Percentiles rank a stretch among this genome's conserved stretches.
phyloP scores from a whole-genome alignment of 2,797 vertebrate genomes.

The Propithecus perrieri region DNA sequence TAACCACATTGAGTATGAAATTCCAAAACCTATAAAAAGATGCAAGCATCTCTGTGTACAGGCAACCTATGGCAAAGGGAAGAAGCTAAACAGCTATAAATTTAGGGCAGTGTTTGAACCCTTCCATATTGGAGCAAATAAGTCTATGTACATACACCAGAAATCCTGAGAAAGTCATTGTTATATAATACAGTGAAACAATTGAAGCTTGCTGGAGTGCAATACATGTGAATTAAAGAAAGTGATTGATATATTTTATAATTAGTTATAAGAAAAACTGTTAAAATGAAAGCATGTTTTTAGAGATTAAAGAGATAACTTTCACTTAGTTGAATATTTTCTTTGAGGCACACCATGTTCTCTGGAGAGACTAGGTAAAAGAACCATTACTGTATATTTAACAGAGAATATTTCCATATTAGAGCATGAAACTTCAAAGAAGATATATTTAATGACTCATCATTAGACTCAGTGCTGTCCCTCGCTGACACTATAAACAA shows the following conservation, averaged over 20 bases:
- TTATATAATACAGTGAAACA: neutral
- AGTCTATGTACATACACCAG: neutral
- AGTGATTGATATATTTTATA: slow-evolving; percentile 13
- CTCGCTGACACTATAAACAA: neutral
- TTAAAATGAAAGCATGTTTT: slow-evolving; percentile 53
- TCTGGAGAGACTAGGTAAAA: slow-evolving; percentile 45
- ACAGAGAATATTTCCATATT: slow-evolving; percentile 44
- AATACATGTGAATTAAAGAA: slow-evolving; percentile 17
- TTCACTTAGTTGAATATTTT: slow-evolving; percentile 50
- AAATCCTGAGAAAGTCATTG: neutral
- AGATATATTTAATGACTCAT: slow-evolving; percentile 7
- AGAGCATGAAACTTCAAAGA: slow-evolving; percentile 33
- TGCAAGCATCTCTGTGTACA: neutral
- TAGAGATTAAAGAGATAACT: slow-evolving; percentile 44
- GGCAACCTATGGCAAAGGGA: neutral
- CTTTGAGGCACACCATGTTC: neutral
- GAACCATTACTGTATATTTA: neutral
- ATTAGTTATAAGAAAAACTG: slow-evolving; percentile 39
- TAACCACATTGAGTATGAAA: neutral
- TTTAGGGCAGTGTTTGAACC: neutral
- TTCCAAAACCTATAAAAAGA: slow-evolving; percentile 15
- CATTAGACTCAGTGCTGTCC: neutral
- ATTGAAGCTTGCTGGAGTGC: neutral
- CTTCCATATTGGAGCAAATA: neutral
- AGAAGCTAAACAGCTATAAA: neutral